A percentile compares a stretch with the other conserved stretches of the same genome.
Conservation (phyloP, 2,797 vertebrate genomes). For the Spheniscus humboldti region DNA sequence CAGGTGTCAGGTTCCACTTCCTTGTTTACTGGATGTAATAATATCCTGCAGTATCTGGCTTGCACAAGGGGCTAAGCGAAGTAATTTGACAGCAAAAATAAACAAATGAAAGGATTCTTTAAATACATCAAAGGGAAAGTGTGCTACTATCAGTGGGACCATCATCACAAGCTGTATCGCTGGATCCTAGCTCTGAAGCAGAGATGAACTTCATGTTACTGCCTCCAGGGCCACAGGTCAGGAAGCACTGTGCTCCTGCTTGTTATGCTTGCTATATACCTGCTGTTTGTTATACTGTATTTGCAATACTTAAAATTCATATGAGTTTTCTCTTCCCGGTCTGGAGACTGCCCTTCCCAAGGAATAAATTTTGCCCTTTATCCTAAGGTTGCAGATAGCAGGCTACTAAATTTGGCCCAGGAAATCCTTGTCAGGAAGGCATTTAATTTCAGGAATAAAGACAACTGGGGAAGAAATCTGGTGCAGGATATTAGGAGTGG, state of each 20-base stretch:
- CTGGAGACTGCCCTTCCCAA: background rate
- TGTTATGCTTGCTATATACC: fast-evolving
- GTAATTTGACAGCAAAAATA: constrained; percentile 29
- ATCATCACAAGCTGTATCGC: background rate
- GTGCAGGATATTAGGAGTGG: background rate
- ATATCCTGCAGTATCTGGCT: background rate
- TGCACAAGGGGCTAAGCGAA: background rate
- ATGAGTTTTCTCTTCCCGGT: background rate
- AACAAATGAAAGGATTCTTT: constrained; percentile 35
- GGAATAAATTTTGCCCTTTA: background rate
- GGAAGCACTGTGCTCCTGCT: background rate
- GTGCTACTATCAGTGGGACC: background rate
- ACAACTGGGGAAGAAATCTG: background rate
- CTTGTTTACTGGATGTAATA: background rate
- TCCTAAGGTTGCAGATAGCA: background rate
- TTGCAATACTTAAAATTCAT: background rate
- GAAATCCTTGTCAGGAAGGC: background rate
- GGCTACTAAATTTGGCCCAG: background rate
- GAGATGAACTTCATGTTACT: background rate
- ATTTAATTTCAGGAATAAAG: background rate
- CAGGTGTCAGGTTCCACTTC: constrained; percentile 20
- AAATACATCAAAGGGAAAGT: background rate
- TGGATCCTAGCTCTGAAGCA: background rate
- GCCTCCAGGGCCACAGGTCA: background rate
- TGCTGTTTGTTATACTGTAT: fast-evolving